Percentiles rank a stretch among this genome's conserved stretches.
These are phyloP conservation scores for Callaeas wilsoni DNA, from an alignment of 2,113 vertebrate species.

Conservation along the genomic window DNA sequence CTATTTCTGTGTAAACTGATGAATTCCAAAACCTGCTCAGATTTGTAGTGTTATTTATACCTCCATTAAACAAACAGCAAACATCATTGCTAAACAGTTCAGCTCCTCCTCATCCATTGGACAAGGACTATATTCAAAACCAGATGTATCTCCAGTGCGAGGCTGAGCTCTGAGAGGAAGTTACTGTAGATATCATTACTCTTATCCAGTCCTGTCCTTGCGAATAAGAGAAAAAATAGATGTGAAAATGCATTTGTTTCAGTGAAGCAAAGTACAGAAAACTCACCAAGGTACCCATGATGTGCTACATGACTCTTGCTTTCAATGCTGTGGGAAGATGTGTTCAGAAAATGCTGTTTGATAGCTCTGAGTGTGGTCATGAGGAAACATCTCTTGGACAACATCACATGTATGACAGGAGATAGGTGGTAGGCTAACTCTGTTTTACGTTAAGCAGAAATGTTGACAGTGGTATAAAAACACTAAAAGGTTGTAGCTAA, in stretches of 20 bases:
- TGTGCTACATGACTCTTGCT: neutral
- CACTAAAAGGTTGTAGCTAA: neutral
- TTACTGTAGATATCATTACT: neutral
- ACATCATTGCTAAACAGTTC: neutral
- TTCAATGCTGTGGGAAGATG: neutral
- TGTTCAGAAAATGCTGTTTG: neutral
- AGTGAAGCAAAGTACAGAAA: neutral
- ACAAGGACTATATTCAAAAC: neutral
- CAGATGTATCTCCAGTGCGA: neutral
- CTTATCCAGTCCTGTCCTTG: neutral
- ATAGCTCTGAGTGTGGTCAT: neutral
- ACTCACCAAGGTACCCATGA: neutral
- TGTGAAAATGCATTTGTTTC: neutral
- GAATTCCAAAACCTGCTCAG: constrained; percentile 14
- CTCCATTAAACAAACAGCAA: constrained; percentile 1
- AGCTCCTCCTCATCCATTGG: neutral
- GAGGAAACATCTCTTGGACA: neutral
- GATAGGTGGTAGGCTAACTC: neutral
- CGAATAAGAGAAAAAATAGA: neutral
- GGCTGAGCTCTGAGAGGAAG: neutral
- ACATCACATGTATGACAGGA: neutral
- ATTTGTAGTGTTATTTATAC: neutral
- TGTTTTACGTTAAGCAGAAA: neutral
- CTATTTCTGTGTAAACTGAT: neutral
- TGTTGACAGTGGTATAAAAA: neutral